Base-by-base conservation (phyloP, 2,888 invertebrate genomes). In the Phrixothrix hirtus region DNA sequence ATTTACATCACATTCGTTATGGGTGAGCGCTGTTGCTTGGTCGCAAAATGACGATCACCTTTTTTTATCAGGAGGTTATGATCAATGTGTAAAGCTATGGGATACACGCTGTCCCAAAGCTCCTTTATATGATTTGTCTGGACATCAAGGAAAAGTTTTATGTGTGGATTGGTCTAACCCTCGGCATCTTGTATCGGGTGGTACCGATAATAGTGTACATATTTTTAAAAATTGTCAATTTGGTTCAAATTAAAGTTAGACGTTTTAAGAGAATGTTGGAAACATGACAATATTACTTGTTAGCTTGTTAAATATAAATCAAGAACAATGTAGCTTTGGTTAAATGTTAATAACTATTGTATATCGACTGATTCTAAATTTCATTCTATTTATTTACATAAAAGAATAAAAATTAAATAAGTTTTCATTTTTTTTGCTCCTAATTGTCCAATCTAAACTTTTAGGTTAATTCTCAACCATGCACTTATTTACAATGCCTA, bases 91-190 rank as follows among this genome's bases (percentile, higher is more conserved):
- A 52, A 98, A 98, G 77, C 79, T 98, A 37, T 99, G 99, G 99
- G 98, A 99, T 75, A 87, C 87, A 2, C 83, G 96, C 72, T 94
- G 95, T 72, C 88, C 94, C 0, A 89, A 90, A 69, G 92, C 93
- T 0, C 91, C 97, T 0, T 78, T 99, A 0, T 99, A 89, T 73
- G 94, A 98, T 72, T 78, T 99, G 63, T 83, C 86, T 43, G 97
- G 97, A 0, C 98, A 98, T 72, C 89, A 92, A 67, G 96, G 95
- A 68, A 95, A 93, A 75, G 89, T 95, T 3, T 79, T 99, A 39
- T 89, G 91, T 72, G 92, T 93, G 61, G 93, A 96, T 77, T 99
- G 98, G 97, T 88, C 93, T 1, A 87, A 91, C 75, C 86, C 89
- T 0, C 81, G 88, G 41, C 83, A 88, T 42, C 85, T 99, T 57